Conservation (phyloP, 2,113 vertebrate species). For the Andinoacara biseriatus region DNA sequence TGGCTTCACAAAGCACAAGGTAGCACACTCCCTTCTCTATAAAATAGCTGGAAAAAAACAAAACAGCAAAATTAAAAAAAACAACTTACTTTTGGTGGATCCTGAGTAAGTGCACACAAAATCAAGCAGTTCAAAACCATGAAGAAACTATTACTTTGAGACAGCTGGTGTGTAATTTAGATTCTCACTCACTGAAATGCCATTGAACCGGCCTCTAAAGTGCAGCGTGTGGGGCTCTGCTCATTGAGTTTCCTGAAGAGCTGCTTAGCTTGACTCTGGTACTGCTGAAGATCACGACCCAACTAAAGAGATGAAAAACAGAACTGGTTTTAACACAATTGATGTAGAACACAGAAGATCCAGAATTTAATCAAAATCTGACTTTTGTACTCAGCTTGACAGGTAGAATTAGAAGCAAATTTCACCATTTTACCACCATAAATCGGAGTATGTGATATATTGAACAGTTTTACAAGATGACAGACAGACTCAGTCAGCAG, state of each 20-base stretch:
- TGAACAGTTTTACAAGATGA: not conserved
- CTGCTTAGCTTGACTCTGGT: slow-evolving; percentile 98
- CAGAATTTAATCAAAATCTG: not conserved
- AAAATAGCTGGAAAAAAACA: slow-evolving; percentile 82
- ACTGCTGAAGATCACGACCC: slow-evolving; percentile 95
- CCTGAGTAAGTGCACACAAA: not conserved
- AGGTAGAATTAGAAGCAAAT: not conserved
- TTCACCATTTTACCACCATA: not conserved
- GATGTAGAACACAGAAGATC: not conserved
- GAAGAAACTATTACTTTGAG: not conserved
- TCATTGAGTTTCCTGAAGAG: slow-evolving; percentile 97
- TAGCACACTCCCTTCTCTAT: slow-evolving; percentile 97
- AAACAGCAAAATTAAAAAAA: not conserved
- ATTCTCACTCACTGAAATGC: slow-evolving; percentile 92
- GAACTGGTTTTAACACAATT: not conserved
- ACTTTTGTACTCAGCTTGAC: not conserved
- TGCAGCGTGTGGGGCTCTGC: slow-evolving; percentile 95
- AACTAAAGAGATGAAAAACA: slow-evolving; percentile 77
- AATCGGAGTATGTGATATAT: not conserved
- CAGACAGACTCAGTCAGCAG: slow-evolving; percentile 21
- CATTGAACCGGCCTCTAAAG: slow-evolving; percentile 93
- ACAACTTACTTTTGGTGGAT: not conserved
- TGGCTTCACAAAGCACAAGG: slow-evolving; percentile 93
- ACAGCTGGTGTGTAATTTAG: not conserved
- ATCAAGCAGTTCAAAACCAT: not conserved